phyloP scores from a whole-genome alignment of 2,113 vertebrate genomes.

The Cettia cetti region DNA sequence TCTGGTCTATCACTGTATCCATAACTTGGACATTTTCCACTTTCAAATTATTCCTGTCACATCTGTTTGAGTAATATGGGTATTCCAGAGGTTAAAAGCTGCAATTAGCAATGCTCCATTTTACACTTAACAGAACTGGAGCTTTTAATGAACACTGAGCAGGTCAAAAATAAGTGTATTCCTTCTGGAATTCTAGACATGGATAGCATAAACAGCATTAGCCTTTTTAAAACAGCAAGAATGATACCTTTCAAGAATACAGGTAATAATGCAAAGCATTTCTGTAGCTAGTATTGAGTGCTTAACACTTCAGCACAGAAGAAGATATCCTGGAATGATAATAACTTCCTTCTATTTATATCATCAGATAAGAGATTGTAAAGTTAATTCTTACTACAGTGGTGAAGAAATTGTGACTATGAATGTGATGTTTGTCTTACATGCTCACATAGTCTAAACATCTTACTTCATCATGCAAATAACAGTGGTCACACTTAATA shows the following conservation, averaged over 20 bases:
- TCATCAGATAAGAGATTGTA: neutral
- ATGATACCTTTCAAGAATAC: neutral
- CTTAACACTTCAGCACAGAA: neutral
- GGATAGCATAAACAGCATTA: neutral
- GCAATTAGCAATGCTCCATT: neutral
- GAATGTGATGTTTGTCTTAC: neutral
- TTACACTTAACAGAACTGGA: neutral
- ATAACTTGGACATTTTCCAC: neutral
- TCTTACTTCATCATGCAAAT: neutral
- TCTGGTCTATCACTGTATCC: neutral
- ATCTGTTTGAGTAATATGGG: neutral
- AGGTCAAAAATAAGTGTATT: neutral
- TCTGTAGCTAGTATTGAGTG: neutral
- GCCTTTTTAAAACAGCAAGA: neutral
- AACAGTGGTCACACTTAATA: neutral
- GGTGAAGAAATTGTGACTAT: neutral
- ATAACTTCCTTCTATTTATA: neutral
- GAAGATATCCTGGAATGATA: neutral
- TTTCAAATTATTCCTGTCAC: neutral
- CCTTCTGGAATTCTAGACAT: neutral
- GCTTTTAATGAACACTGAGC: neutral
- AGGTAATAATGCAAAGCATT: neutral
- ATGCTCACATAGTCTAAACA: neutral
- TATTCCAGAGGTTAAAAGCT: neutral
- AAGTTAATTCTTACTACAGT: neutral